phyloP scores from a whole-genome alignment of 2,797 vertebrate species.

The Chromobotia macracanthus region DNA sequence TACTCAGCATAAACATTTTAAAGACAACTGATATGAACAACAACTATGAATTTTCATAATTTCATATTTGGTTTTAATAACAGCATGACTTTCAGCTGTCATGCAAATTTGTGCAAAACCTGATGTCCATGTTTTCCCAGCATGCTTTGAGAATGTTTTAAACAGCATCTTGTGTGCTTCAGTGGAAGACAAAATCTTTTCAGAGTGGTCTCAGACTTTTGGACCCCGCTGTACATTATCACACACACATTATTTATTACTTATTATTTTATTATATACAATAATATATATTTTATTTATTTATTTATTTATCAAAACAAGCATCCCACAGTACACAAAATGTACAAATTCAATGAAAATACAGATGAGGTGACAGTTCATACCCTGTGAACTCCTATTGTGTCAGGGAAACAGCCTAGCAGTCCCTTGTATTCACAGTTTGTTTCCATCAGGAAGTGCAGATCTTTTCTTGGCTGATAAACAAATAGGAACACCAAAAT shows the following conservation, averaged over 20 bases:
- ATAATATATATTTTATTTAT: too few species aligned
- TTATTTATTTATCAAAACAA: neutral
- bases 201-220: neutral
- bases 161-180: neutral
- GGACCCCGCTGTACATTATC: neutral
- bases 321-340: neutral
- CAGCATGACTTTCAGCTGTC: neutral
- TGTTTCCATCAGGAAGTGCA: slow-evolving; percentile 91
- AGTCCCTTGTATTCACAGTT: slow-evolving; percentile 90
- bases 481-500: slow-evolving; percentile 9
- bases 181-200: neutral
- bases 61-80: neutral
- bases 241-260: neutral
- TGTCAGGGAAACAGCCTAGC: slow-evolving; percentile 90
- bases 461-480: slow-evolving; percentile 87
- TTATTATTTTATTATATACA: too few species aligned
- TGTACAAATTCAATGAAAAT: neutral
- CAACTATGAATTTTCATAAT: neutral
- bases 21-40: neutral
- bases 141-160: neutral
- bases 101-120: too few species aligned
- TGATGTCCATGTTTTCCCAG: neutral
- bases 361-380: neutral
- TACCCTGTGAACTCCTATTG: slow-evolving; percentile 89
- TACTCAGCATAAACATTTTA: neutral